Conservation (phyloP, 2,797 vertebrate genomes). For the Myotis vivesi region DNA sequence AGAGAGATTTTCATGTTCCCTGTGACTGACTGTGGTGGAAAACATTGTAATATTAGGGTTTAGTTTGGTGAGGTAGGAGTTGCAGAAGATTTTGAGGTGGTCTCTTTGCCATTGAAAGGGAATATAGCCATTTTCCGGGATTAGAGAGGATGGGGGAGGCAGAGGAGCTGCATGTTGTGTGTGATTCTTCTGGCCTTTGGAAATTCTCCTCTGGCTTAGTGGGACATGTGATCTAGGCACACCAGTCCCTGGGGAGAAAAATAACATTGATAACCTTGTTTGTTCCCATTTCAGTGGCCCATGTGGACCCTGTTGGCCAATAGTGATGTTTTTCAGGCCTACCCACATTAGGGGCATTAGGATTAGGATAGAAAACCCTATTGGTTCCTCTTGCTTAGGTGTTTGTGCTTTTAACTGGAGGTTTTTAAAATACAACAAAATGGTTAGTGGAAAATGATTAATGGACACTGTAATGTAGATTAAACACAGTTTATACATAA, state of each 20-base stretch:
- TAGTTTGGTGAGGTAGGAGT: conserved; percentile 41
- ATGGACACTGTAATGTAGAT: not conserved
- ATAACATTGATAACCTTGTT: not conserved
- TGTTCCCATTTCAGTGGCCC: not conserved
- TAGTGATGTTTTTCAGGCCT: not conserved
- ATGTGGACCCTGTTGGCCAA: not conserved
- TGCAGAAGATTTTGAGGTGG: conserved; percentile 55
- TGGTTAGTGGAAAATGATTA: not conserved
- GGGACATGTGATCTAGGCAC: not conserved
- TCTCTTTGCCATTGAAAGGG: conserved; percentile 46
- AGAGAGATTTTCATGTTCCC: conserved; percentile 56
- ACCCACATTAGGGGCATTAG: not conserved
- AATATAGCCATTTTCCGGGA: conserved; percentile 32
- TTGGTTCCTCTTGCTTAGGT: not conserved
- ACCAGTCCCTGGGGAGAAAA: not conserved
- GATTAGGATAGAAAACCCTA: not conserved
- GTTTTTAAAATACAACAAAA: not conserved
- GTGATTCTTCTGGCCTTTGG: not conserved
- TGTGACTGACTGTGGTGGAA: conserved; percentile 58
- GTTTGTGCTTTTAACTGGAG: not conserved
- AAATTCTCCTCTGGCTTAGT: not conserved
- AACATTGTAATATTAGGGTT: conserved; percentile 70
- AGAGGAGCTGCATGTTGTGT: not conserved
- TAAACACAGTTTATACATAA: not conserved
- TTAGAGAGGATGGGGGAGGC: conserved; percentile 1